phyloP scores from a whole-genome alignment of 2,113 vertebrate species.

The Periophthalmus modestus region DNA sequence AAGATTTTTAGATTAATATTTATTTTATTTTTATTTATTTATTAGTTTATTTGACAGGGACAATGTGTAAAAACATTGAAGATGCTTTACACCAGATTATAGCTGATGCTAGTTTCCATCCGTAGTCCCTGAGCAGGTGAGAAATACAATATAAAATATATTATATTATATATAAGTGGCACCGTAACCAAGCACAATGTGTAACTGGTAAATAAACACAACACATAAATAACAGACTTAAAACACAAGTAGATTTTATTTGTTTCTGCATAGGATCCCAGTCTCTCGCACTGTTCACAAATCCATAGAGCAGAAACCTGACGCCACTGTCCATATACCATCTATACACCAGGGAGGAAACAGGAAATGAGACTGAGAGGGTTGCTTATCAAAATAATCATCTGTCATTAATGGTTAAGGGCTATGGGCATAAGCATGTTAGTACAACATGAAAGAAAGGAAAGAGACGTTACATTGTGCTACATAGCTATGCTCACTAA shows the following conservation, averaged over 20 bases:
- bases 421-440: constrained; percentile 26
- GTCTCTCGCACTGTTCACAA: constrained; percentile 50
- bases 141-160: no score
- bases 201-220: background rate
- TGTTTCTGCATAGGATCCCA: constrained; percentile 72
- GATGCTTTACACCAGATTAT: no score
- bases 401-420: constrained; percentile 41
- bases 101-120: no score
- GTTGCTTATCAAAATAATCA: constrained; percentile 63
- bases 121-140: no score
- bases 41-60: no score
- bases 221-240: constrained; percentile 4
- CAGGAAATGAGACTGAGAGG: constrained; percentile 44
- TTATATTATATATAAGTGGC: no score
- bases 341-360: constrained; percentile 36
- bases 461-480: constrained; percentile 56
- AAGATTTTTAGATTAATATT: no score
- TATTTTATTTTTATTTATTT: no score
- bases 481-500: constrained; percentile 74
- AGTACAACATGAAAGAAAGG: constrained; percentile 28
- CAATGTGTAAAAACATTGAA: no score
- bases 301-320: constrained; percentile 31
- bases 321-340: constrained; percentile 31
- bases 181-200: background rate
- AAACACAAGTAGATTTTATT: constrained; percentile 61